These are phyloP conservation scores for Collichthys lucidus DNA, from an alignment of 2,113 vertebrate genomes.

Conservation along the genomic window DNA sequence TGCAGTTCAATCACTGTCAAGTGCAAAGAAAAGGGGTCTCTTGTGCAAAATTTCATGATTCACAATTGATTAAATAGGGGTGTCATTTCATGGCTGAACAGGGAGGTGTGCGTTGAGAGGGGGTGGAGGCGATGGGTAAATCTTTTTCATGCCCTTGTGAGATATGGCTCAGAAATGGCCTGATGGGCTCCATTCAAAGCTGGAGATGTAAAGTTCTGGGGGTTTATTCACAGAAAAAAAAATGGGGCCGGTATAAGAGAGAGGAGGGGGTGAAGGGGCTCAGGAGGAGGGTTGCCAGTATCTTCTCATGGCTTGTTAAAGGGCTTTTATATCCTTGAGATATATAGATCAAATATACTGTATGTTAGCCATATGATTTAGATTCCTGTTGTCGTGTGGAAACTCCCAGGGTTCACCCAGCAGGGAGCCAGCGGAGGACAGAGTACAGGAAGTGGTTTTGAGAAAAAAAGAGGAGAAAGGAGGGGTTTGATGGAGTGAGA, in stretches of 20 bases:
- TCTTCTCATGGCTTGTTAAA: slow-evolving; percentile 62
- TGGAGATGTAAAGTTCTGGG: slow-evolving; percentile 67
- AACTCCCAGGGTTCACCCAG: slow-evolving; percentile 47
- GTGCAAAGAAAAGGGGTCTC: slow-evolving; percentile 80
- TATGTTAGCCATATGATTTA: slow-evolving; percentile 55
- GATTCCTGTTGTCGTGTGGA: slow-evolving; percentile 68
- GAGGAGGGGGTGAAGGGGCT: slow-evolving; percentile 39
- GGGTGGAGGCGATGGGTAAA: background rate
- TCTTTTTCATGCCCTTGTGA: slow-evolving; percentile 74
- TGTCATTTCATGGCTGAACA: slow-evolving; percentile 82
- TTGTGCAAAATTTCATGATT: slow-evolving; percentile 84
- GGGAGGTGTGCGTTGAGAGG: slow-evolving; percentile 63
- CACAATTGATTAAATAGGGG: slow-evolving; percentile 84
- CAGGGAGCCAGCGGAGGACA: background rate
- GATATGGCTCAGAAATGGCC: slow-evolving; percentile 73
- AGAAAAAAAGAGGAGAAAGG: background rate
- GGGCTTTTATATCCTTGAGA: slow-evolving; percentile 57
- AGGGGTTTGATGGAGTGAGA: slow-evolving; percentile 4
- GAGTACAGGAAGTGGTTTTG: background rate
- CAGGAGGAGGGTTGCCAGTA: slow-evolving; percentile 49
- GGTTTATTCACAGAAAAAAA: slow-evolving; percentile 59
- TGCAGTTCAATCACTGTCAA: slow-evolving; percentile 85
- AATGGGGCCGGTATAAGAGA: slow-evolving; percentile 44
- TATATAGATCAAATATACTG: slow-evolving; percentile 45
- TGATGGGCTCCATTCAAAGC: slow-evolving; percentile 70